phyloP scores from a whole-genome alignment of 1,140 invertebrate species.

The Wasmannia auropunctata region DNA sequence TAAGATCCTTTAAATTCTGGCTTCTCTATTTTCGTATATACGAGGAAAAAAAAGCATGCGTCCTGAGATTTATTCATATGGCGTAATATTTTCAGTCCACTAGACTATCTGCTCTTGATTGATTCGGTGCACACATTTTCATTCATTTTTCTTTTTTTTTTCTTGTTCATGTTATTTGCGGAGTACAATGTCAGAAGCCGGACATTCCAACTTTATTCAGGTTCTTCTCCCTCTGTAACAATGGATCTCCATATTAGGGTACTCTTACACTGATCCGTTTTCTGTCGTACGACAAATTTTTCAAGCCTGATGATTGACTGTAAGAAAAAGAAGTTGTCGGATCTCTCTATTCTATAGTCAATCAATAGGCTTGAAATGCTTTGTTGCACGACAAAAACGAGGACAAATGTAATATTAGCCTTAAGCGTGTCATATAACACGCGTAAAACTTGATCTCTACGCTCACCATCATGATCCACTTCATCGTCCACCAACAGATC shows the following conservation, averaged over 20 bases:
- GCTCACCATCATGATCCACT: conserved; percentile 77
- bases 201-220: conserved; percentile 72
- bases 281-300: too few species aligned
- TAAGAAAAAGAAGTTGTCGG: too few species aligned
- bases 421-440: not conserved
- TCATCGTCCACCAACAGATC: conserved; percentile 82
- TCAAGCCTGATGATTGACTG: too few species aligned
- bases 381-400: too few species aligned
- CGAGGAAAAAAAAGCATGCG: conserved; percentile 47
- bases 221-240: conserved; percentile 78
- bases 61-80: conserved; percentile 74
- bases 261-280: too few species aligned
- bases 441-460: not conserved
- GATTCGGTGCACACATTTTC: conserved; percentile 62
- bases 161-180: conserved; percentile 45
- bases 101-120: conserved; percentile 65
- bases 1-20: conserved; percentile 57
- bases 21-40: conserved; percentile 46
- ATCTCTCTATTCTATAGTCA: too few species aligned
- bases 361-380: too few species aligned
- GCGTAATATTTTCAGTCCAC: conserved; percentile 65
- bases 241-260: not conserved
- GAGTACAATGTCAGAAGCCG: conserved; percentile 29
- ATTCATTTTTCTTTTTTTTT: conserved; percentile 39
- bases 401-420: too few species aligned